These are phyloP conservation scores for Sceloporus tristichus DNA, from an alignment of 2,113 vertebrate genomes.

Conservation along the genomic window DNA sequence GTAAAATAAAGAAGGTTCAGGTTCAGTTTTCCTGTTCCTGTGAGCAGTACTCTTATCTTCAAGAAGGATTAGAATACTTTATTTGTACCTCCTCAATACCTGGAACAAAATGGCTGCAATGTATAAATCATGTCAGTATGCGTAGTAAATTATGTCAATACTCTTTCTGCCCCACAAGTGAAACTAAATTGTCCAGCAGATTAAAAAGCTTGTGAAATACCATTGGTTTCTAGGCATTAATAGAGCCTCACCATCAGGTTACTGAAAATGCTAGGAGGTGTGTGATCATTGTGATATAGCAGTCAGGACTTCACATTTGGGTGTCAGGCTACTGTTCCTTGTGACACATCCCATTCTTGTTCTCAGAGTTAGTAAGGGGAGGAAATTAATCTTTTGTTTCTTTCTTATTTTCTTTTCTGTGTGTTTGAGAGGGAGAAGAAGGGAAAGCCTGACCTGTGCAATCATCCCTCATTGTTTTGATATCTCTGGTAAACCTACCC, in stretches of 20 bases:
- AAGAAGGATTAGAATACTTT: too few relatives aligned
- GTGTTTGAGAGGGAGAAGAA: not conserved
- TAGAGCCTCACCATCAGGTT: not conserved
- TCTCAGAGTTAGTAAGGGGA: not conserved
- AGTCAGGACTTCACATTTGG: not conserved
- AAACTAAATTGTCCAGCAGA: not conserved
- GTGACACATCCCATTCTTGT: not conserved
- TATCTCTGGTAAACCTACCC: conserved; percentile 17
- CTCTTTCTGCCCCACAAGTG: not conserved
- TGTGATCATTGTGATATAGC: not conserved
- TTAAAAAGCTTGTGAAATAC: not conserved
- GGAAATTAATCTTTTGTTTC: not conserved
- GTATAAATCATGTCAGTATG: too few relatives aligned
- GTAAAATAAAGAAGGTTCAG: too few relatives aligned
- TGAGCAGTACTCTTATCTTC: too few relatives aligned
- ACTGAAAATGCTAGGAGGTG: not conserved
- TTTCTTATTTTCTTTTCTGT: not conserved
- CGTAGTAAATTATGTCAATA: not conserved
- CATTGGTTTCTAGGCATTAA: not conserved
- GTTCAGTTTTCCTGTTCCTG: too few relatives aligned
- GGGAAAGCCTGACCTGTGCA: not conserved
- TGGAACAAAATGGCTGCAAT: not conserved
- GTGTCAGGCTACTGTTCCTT: not conserved
- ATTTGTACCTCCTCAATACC: accelerated
- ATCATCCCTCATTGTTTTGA: conserved; percentile 20